Evolutionary conservation across 1,140 invertebrate genomes (phyloP), one percentile per base, ranked within the genome.

Genomic region (Gryllus bimaculatus): DNA sequence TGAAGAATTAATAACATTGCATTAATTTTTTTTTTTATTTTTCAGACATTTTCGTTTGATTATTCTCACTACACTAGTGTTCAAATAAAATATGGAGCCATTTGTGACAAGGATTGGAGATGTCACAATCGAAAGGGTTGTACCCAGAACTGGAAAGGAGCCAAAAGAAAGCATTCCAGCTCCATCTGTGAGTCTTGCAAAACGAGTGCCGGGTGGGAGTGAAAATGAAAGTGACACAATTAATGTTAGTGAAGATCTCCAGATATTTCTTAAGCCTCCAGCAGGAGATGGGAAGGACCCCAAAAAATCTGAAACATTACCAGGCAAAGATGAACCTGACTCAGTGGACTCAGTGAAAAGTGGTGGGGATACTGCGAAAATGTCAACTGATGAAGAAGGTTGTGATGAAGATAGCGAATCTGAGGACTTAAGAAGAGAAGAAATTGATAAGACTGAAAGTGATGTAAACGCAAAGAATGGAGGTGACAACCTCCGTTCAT

Each of bases 51-150:
- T 39, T 39, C 26, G 26, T 39, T 39, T 39, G 26, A 39, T 39
- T 39, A 39, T 39, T 39, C 26, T 39, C 26, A 18, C 18, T 66
- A 18, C 54, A 66, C 54, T 66, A 18, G 10, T 66, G 18, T 21
- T 54, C 21, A 47, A 18, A 10, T 15, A 15, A 7, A 73, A 26
- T 47, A 84, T 83, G 83, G 83, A 84, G 79, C 82, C 80, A 21
- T 83, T 82, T 80, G 86, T 86, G 81, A 86, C 86, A 49, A 84
- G 87, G 78, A 87, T 88, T 80, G 88, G 87, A 79, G 87, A 88
- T 83, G 87, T 88, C 80, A 89, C 86, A n/a, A 87, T 89, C 79
- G 87, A 89, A 81, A 83, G 86, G 48, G 86, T 88, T 77, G 83
- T 83, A 73, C 85, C 86, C 48, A 80, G 77, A 49, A 66, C 79